These are phyloP conservation scores for Lophura swinhoii DNA, from an alignment of 2,797 vertebrate species.

Conservation along the genomic window DNA sequence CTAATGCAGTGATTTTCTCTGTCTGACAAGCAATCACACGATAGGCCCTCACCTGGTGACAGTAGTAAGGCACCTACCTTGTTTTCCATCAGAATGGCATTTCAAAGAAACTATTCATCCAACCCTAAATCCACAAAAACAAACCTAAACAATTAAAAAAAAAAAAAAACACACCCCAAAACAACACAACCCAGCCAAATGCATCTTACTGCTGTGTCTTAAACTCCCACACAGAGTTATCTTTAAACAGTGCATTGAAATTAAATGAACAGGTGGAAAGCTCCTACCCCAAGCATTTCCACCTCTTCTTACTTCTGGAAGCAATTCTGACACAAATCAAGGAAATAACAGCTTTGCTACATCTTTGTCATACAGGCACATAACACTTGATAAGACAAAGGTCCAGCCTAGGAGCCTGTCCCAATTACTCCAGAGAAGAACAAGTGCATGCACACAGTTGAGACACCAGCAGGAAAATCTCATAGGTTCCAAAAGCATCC, in stretches of 20 bases:
- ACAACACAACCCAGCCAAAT: not conserved
- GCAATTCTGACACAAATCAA: not conserved
- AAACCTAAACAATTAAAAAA: not conserved
- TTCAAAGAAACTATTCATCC: not conserved
- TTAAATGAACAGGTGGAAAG: not conserved
- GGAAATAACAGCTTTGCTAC: not conserved
- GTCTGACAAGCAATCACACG: not conserved
- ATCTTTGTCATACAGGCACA: not conserved
- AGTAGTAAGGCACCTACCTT: not conserved
- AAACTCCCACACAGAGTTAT: not conserved
- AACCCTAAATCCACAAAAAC: not conserved
- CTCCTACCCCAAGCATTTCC: not conserved
- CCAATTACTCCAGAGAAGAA: not conserved
- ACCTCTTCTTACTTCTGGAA: not conserved
- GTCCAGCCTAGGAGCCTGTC: not conserved
- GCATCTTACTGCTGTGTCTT: not conserved
- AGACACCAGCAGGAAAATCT: not conserved
- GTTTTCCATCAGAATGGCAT: conserved; percentile 7
- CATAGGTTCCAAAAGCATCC: not conserved
- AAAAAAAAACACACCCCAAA: no score
- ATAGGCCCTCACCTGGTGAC: not conserved
- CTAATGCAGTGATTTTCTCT: conserved; percentile 32
- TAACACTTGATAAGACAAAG: not conserved
- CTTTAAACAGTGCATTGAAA: not conserved
- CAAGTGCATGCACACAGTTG: rapidly evolving